A percentile compares a stretch with the other conserved stretches of the same genome.
Conservation (phyloP, 2,113 vertebrate species). For the Gnathonemus longibarbis region DNA sequence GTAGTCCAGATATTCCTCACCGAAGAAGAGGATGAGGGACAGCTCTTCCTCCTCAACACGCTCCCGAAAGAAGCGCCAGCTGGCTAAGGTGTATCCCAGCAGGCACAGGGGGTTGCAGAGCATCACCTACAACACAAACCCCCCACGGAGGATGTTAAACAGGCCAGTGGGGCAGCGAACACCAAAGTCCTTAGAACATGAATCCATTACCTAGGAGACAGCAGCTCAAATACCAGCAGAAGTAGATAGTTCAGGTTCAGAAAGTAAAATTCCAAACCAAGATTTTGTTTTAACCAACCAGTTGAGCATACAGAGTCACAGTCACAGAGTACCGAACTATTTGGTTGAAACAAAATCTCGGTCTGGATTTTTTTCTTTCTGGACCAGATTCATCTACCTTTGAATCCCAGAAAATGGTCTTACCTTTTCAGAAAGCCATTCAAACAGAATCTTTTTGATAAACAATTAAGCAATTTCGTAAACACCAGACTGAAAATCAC, state of each 20-base stretch:
- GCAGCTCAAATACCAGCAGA: not conserved
- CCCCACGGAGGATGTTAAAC: not conserved
- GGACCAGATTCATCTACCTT: not conserved
- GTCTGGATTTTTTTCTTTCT: not conserved
- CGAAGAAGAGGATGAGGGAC: slow-evolving; percentile 88
- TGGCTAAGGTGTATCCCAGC: slow-evolving; percentile 78
- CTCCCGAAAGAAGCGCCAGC: slow-evolving; percentile 95
- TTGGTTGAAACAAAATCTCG: not conserved
- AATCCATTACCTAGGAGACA: not conserved
- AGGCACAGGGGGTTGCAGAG: slow-evolving; percentile 89
- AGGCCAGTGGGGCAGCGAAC: not conserved
- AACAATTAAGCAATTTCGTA: not conserved
- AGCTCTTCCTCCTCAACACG: slow-evolving; percentile 91
- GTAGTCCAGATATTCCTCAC: slow-evolving; percentile 88
- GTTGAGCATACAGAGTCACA: not conserved
- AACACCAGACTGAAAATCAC: not conserved
- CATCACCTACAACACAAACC: slow-evolving; percentile 64
- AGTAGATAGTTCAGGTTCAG: not conserved
- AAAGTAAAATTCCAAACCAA: not conserved
- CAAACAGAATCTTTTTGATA: not conserved
- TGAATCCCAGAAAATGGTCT: not conserved
- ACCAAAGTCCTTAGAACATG: not conserved
- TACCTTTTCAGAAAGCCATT: not conserved
- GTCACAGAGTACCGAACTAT: not conserved
- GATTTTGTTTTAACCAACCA: not conserved